Percentiles rank a stretch among this genome's conserved stretches.
phyloP scores from a whole-genome alignment of 1,140 invertebrate species.

The Rhynchophorus ferrugineus region DNA sequence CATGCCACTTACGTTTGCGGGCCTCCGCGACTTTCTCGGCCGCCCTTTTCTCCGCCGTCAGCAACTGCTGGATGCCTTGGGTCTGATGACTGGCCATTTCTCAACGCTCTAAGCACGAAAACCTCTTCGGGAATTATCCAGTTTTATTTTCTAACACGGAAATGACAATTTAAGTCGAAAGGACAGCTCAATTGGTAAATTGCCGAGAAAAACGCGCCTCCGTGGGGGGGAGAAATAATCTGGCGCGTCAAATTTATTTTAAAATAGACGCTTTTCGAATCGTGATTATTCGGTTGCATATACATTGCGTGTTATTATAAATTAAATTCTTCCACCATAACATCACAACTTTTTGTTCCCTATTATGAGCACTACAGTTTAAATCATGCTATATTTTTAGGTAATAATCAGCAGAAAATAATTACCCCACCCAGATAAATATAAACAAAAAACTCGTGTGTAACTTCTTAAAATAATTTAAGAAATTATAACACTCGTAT shows the following conservation, averaged over 20 bases:
- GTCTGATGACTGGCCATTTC: conserved; percentile 94
- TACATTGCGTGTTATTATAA: too few species aligned
- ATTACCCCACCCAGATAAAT: too few species aligned
- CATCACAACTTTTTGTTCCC: too few species aligned
- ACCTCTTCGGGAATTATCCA: not conserved
- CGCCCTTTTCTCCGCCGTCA: conserved; percentile 95
- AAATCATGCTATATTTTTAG: too few species aligned
- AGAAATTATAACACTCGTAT: too few species aligned
- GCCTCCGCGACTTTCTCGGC: conserved; percentile 99
- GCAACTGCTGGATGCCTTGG: conserved; percentile 95
- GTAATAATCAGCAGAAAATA: too few species aligned
- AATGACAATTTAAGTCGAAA: conserved; percentile 12
- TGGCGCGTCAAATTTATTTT: too few species aligned
- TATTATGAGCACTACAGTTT: too few species aligned
- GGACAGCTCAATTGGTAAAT: conserved; percentile 28
- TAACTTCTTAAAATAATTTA: too few species aligned
- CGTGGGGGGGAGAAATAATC: conserved; percentile 21
- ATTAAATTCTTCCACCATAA: too few species aligned
- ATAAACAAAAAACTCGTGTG: too few species aligned
- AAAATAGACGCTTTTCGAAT: conserved; percentile 16
- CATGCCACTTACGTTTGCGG: conserved; percentile 95
- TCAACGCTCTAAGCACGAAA: not conserved
- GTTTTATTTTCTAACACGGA: conserved; percentile 13
- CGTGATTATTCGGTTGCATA: conserved; percentile 7
- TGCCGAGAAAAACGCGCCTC: conserved; percentile 16